Evolutionary conservation across 2,113 vertebrate genomes (phyloP).

Genomic region (Platycercus adscitus): DNA sequence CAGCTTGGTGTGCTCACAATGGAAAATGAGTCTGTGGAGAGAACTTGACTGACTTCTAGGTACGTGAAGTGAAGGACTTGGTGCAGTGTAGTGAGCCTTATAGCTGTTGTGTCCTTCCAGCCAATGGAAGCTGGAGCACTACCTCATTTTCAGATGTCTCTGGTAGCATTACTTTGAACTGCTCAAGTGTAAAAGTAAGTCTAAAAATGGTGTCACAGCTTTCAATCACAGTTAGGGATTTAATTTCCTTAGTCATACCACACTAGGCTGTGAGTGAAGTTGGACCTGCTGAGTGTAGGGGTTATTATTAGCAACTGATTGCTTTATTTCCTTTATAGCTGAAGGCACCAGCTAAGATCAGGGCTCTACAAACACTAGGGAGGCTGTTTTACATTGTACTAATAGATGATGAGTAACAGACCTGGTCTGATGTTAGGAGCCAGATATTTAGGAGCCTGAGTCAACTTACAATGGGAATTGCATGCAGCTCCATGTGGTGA

Average conservation of each 20-base stretch:
- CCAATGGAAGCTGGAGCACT: neutral
- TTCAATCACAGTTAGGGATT: neutral
- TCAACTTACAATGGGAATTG: neutral
- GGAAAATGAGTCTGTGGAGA: neutral
- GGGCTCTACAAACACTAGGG: neutral
- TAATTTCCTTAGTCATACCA: neutral
- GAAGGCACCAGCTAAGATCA: neutral
- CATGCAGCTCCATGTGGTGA: accelerated
- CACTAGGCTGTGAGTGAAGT: neutral
- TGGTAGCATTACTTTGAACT: neutral
- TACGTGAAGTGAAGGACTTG: neutral
- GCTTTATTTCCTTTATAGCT: neutral
- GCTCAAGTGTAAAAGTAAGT: neutral
- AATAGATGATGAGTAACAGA: neutral
- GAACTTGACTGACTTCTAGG: neutral
- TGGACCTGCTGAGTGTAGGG: neutral
- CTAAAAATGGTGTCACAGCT: neutral
- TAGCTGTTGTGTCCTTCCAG: neutral
- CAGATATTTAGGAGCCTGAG: too few relatives aligned
- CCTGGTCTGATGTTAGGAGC: neutral
- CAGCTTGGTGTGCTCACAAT: neutral
- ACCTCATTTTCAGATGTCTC: neutral
- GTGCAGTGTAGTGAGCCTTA: neutral
- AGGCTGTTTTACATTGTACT: neutral
- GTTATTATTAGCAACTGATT: neutral